Evolutionary conservation across 2,113 vertebrate species (phyloP).

Genomic region (Camelus dromedarius): DNA sequence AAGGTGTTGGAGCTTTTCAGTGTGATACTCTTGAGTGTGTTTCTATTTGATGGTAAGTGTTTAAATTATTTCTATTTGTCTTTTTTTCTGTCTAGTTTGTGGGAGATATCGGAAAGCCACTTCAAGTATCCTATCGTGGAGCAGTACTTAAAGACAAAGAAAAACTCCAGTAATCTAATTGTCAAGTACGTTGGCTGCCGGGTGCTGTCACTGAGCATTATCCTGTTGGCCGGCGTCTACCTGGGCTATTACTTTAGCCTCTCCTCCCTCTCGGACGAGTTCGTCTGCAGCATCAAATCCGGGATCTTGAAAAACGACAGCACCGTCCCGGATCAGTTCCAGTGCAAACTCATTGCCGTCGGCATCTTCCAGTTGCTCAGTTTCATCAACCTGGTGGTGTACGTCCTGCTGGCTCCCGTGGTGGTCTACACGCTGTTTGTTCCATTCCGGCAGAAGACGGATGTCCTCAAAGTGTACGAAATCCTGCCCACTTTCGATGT

Average conservation of each 20-base stretch:
- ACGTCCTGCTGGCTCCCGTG: conserved; percentile 89
- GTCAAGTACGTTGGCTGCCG: conserved; percentile 93
- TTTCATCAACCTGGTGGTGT: conserved; percentile 93
- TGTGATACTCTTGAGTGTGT: too few species aligned
- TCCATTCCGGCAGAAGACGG: conserved; percentile 89
- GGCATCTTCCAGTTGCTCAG: conserved; percentile 96
- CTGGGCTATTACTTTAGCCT: conserved; percentile 95
- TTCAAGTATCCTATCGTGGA: conserved; percentile 97
- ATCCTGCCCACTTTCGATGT: conserved; percentile 94
- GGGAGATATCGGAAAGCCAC: conserved; percentile 93
- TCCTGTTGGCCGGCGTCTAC: conserved; percentile 91
- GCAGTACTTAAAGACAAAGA: conserved; percentile 96
- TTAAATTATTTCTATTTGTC: not conserved
- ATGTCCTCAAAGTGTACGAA: conserved; percentile 93
- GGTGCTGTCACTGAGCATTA: conserved; percentile 89
- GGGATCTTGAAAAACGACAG: conserved; percentile 93
- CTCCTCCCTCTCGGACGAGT: conserved; percentile 94
- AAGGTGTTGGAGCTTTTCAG: not conserved
- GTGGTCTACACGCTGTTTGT: conserved; percentile 91
- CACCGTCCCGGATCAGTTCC: conserved; percentile 88
- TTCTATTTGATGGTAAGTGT: not conserved
- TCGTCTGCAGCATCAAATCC: conserved; percentile 93
- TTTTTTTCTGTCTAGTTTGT: conserved; percentile 85
- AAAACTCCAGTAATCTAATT: conserved; percentile 88
- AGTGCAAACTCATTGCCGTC: conserved; percentile 96